These are phyloP conservation scores for Craterocephalus amniculus DNA, from an alignment of 2,797 vertebrate genomes.

Conservation along the genomic window DNA sequence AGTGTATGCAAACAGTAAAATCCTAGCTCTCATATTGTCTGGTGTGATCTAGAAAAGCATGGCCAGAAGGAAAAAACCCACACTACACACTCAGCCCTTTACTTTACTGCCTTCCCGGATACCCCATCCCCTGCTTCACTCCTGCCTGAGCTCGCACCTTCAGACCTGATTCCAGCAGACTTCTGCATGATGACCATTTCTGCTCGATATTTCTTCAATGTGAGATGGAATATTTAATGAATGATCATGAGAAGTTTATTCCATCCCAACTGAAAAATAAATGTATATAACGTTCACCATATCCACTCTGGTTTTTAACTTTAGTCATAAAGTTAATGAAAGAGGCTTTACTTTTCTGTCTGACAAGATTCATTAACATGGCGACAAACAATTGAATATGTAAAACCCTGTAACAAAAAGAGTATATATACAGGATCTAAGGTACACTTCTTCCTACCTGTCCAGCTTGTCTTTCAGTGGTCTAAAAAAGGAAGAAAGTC, in stretches of 20 bases:
- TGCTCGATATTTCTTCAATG: neutral
- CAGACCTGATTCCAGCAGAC: neutral
- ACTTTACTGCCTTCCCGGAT: neutral
- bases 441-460: conserved; percentile 53
- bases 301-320: neutral
- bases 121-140: neutral
- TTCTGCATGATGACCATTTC: neutral
- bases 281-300: neutral
- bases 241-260: neutral
- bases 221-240: neutral
- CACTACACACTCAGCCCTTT: conserved; percentile 36
- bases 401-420: neutral
- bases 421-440: neutral
- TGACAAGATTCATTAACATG: neutral
- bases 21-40: conserved; percentile 6
- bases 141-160: neutral
- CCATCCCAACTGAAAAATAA: neutral
- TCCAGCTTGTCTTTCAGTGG: neutral
- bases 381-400: too few relatives aligned
- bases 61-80: conserved; percentile 18
- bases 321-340: too few relatives aligned
- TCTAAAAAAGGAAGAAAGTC: conserved; percentile 22
- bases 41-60: conserved; percentile 5
- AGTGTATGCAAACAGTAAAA: neutral
- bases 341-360: neutral